Evolutionary conservation across 2,113 vertebrate species (phyloP).

Genomic region (Heterochromis multidens): DNA sequence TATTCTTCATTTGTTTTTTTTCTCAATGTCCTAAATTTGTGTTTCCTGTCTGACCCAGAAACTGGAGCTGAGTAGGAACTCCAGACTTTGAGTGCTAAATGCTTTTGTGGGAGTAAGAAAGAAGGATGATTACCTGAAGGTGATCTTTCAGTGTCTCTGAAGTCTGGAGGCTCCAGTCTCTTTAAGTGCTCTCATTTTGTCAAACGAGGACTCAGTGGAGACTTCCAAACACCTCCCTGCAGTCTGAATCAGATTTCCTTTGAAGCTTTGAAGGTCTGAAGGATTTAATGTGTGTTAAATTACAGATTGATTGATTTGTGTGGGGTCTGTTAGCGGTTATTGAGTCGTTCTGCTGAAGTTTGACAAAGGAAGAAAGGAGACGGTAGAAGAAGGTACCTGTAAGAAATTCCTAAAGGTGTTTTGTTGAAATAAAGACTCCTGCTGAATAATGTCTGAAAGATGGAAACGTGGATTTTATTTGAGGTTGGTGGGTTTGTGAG

Average conservation of each 20-base stretch:
- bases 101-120: neutral
- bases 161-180: neutral
- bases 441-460: neutral
- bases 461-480: neutral
- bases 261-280: neutral
- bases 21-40: constrained; percentile 13
- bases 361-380: neutral
- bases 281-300: neutral
- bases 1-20: neutral
- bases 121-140: neutral
- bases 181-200: neutral
- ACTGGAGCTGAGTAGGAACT: neutral
- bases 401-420: neutral
- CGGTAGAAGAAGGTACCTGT: no score
- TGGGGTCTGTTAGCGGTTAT: neutral
- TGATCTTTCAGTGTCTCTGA: neutral
- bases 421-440: neutral
- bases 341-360: neutral
- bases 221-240: neutral
- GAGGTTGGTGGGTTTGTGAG: neutral
- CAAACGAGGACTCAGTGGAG: neutral
- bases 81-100: neutral
- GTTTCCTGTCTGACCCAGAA: constrained; percentile 40
- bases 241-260: neutral
- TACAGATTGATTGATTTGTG: neutral